Evolutionary conservation across 1,140 invertebrate species (phyloP), one percentile per base, ranked within the genome.

Genomic region (Cydia pomonella): DNA sequence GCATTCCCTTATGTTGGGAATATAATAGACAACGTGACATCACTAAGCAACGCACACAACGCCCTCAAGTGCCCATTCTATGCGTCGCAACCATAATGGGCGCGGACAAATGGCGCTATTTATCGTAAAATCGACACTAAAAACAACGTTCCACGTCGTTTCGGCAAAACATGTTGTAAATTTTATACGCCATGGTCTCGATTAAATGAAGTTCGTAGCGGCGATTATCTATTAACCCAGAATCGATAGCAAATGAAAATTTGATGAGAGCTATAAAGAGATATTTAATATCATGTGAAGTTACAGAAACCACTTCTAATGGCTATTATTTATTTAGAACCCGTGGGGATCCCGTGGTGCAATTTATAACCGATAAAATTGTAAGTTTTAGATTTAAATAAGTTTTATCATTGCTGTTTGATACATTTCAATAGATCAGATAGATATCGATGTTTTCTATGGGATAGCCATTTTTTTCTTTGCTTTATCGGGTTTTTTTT

Each of bases 121-220:
- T 87, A 88, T 89, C 82, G 85, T 87, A 83, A 88, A 86, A 86
- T 87, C 84, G 87, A 87, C 82, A 86, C 83, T 89, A 80, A 87
- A 88, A 87, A 84, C 79, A 78, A 75, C 82, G 77, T 85, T 84
- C 84, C 85, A 87, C 80, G 75, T 82, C 82, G 84, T 85, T 80
- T 80, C 75, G 76, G 75, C 75, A 79, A 80, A 80, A 85, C 85
- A 80, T 73, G 80, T 80, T 78, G 80, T 85, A 84, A 85, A 88
- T 87, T 85, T 82, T 77, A 78, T 76, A 80, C 76, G 59, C 75
- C 73, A 77, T 79, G 79, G 73, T 77, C 72, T 77, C 75, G 73
- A 73, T 73, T 66, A 50, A 53, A 77, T 23, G 50, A 66, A 66
- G 63, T 29, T 66, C 63, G 16, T 66, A 13, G 27, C 63, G 63